These are phyloP conservation scores for Aphrophora alni DNA, from an alignment of 2,888 invertebrate species.

Conservation along the genomic window DNA sequence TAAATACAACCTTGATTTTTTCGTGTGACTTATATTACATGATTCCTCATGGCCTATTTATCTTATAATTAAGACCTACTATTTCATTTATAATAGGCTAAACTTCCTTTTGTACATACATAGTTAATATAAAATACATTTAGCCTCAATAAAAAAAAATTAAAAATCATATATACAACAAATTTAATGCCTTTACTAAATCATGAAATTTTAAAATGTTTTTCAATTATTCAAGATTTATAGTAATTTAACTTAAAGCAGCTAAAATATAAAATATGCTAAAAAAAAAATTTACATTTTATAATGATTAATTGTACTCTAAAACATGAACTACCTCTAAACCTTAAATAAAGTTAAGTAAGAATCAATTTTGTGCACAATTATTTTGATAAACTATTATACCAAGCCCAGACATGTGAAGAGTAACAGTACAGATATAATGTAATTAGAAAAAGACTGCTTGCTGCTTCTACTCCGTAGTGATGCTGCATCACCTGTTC, in stretches of 20 bases:
- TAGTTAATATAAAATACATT: too few relatives aligned
- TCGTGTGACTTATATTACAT: too few relatives aligned
- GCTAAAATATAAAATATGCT: background rate
- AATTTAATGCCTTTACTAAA: background rate
- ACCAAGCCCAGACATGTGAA: background rate
- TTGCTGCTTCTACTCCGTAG: conserved; percentile 34
- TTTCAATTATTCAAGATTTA: background rate
- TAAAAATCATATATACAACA: too few relatives aligned
- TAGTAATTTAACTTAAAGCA: background rate
- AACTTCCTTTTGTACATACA: too few relatives aligned
- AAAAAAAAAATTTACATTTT: background rate
- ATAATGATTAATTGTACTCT: background rate
- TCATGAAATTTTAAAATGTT: background rate
- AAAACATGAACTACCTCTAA: background rate
- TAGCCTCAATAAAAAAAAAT: too few relatives aligned
- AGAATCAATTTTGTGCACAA: background rate
- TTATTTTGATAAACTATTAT: background rate
- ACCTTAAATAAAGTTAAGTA: background rate
- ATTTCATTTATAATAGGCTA: too few relatives aligned
- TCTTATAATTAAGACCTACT: too few relatives aligned
- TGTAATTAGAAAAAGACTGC: background rate
- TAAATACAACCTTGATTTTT: too few relatives aligned
- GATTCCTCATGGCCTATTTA: too few relatives aligned
- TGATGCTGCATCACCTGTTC: conserved; percentile 29
- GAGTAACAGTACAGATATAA: background rate